Base-by-base conservation (phyloP, 2,113 vertebrate genomes). In the Psilopogon haemacephalus region DNA sequence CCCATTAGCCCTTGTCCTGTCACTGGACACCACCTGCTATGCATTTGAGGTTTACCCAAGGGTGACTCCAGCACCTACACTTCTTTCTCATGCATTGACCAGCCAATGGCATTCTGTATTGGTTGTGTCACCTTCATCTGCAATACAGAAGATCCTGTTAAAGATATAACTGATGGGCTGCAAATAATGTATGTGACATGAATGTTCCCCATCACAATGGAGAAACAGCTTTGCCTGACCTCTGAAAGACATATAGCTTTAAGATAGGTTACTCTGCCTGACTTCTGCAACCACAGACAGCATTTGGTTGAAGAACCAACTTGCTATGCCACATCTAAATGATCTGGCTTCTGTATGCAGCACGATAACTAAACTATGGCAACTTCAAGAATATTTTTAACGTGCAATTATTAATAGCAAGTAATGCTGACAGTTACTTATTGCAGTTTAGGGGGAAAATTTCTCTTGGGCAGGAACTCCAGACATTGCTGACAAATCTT, bases 171-270 rank as follows among this genome's bases (percentile, higher is more conserved):
- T 55, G 37, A 24, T 48, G 28, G 17, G 23, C 15, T 63, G 58
- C 70, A 52, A 44, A 19, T 6, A 3, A 6, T 3, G 6, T 23
- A 15, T 37, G 7, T 21, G 35, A 15, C 27, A 24, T 8, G 11
- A 12, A 38, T 52, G n/a, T 46, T 80, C 28, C n/a, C 9, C 19
- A 14, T 6, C 30, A 28, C 17, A 20, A 0, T 0, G 3, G 26
- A 5, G 18, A 32, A 75, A 44, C 0, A 2, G 32, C 28, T 88
- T 72, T 16, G 15, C 15, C 63, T 11, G 12, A 5, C 17, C 19
- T 18, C 74, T 40, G 40, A 26, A 30, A 58, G 11, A 37, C 5
- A 9, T 23, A 4, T 1, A 23, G 37, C 10, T 58, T 80, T 58
- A 40, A 65, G 30, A 52, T 0, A 26, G 17, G 35, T 18, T 59